Conservation (phyloP, 2,113 vertebrate species). For the Tinamus guttatus region DNA sequence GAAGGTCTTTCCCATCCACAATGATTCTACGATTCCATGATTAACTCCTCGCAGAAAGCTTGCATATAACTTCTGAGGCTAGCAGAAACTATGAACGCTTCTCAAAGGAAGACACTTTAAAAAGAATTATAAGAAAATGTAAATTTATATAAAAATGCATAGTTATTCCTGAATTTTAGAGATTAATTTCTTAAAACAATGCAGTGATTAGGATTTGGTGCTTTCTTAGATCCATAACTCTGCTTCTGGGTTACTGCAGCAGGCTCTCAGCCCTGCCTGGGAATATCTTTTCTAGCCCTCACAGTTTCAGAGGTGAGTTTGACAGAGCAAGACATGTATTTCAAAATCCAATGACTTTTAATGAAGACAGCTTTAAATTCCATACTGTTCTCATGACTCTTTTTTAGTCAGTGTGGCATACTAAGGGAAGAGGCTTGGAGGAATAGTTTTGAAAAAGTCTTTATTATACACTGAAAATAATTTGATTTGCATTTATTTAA, state of each 20-base stretch:
- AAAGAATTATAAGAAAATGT: background rate
- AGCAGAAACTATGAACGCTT: background rate
- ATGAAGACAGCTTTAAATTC: background rate
- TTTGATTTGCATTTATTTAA: background rate
- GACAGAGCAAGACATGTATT: background rate
- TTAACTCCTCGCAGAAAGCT: background rate
- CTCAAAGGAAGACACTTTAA: background rate
- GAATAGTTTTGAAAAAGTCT: background rate
- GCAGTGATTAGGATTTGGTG: background rate
- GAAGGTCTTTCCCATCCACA: too few species aligned
- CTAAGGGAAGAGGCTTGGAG: background rate
- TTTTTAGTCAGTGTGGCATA: background rate
- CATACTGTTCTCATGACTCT: background rate
- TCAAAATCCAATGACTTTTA: background rate
- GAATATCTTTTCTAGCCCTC: background rate
- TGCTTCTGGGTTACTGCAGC: background rate
- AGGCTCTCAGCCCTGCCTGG: background rate
- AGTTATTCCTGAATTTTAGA: background rate
- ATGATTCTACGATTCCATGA: too few species aligned
- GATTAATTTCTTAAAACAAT: background rate
- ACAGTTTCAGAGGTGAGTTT: background rate
- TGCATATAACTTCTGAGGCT: background rate
- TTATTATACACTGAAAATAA: background rate
- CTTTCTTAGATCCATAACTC: background rate
- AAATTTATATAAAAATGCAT: background rate